Conservation (phyloP, 2,113 vertebrate genomes). For the Mesembrinibis cayennensis region DNA sequence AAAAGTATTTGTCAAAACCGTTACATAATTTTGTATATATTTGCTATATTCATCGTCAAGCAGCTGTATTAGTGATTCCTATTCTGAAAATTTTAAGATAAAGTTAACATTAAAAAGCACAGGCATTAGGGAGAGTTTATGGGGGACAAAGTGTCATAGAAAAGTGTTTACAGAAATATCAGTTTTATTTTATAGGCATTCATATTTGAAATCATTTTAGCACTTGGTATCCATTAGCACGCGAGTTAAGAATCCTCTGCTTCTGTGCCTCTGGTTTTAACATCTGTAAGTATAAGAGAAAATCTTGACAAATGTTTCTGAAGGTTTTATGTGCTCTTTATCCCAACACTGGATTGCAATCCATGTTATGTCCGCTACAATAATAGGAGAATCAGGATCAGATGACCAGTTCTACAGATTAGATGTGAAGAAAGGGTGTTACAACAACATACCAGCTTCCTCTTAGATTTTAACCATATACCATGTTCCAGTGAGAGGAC, state of each 20-base stretch:
- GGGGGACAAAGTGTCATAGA: not conserved
- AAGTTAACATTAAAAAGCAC: not conserved
- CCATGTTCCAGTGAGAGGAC: not conserved
- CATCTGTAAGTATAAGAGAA: not conserved
- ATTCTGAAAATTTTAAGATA: not conserved
- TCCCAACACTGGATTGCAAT: not conserved
- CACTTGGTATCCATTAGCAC: not conserved
- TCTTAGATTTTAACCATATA: not conserved
- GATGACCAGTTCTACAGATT: not conserved
- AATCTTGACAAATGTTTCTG: slow-evolving; percentile 47
- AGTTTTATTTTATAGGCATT: not conserved
- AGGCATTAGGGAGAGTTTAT: not conserved
- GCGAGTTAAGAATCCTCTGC: not conserved
- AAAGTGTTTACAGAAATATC: not conserved
- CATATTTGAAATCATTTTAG: not conserved
- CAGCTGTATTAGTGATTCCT: not conserved
- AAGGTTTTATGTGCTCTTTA: slow-evolving; percentile 34
- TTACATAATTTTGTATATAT: not conserved
- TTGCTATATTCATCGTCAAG: not conserved
- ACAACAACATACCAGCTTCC: not conserved
- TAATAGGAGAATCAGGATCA: slow-evolving; percentile 3
- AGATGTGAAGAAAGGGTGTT: slow-evolving; percentile 11
- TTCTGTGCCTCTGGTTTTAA: slow-evolving; percentile 3
- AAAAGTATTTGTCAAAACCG: slow-evolving; percentile 50
- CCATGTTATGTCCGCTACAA: not conserved